A percentile compares a stretch with the other conserved stretches of the same genome.
Conservation (phyloP, 1,140 invertebrate species). For the Drosophila busckii region DNA sequence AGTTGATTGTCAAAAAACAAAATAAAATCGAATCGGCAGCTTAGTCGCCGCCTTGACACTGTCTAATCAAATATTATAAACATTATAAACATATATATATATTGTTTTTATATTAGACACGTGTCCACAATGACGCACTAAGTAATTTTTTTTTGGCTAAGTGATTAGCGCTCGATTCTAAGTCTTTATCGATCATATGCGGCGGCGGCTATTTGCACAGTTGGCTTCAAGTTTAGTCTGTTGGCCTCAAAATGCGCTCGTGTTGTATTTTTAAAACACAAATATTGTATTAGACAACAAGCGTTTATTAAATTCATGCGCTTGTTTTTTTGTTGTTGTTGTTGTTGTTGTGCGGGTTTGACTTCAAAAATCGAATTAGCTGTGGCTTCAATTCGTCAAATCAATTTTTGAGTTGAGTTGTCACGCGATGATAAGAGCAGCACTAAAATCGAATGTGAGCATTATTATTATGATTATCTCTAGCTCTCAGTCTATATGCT, state of each 20-base stretch:
- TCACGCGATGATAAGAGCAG: constrained; percentile 72
- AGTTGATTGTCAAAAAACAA: constrained; percentile 1
- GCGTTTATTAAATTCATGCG: too few relatives aligned
- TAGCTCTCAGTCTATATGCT: constrained; percentile 38
- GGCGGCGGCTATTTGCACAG: constrained; percentile 65
- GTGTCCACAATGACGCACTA: constrained; percentile 13
- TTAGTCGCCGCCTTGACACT: constrained; percentile 40
- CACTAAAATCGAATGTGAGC: constrained; percentile 68
- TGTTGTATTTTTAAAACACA: too few relatives aligned
- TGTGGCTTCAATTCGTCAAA: background rate
- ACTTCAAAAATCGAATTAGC: too few relatives aligned
- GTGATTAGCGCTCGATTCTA: constrained; percentile 5
- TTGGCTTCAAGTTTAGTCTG: constrained; percentile 59
- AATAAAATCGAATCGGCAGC: constrained; percentile 11
- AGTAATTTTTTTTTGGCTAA: background rate
- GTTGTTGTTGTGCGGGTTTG: too few relatives aligned
- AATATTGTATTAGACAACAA: too few relatives aligned
- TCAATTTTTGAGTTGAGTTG: background rate
- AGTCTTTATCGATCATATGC: constrained; percentile 46
- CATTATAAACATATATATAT: too few relatives aligned
- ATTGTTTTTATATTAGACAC: too few relatives aligned
- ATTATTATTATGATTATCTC: constrained; percentile 49
- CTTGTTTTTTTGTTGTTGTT: too few relatives aligned
- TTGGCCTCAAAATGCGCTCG: too few relatives aligned
- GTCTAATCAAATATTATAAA: constrained; percentile 28